Evolutionary conservation across 1,140 invertebrate species (phyloP).

Genomic region (Zeugodacus cucurbitae): DNA sequence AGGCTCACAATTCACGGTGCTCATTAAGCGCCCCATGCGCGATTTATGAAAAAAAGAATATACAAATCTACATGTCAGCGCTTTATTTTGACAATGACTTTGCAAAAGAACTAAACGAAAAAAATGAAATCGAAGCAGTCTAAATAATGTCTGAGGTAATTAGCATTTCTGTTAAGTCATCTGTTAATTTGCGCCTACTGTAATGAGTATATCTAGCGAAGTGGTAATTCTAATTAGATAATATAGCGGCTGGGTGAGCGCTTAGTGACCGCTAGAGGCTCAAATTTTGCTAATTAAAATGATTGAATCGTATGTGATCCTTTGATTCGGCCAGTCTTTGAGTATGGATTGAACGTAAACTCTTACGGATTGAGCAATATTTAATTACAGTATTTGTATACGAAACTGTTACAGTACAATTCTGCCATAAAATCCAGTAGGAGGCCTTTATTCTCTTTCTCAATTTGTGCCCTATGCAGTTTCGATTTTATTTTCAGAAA

Average conservation of each 20-base stretch:
- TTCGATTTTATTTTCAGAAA: no score
- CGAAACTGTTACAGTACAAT: no score
- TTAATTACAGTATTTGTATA: no score
- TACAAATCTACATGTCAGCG: background rate
- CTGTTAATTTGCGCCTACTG: background rate
- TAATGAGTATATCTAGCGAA: background rate
- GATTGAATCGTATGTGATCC: no score
- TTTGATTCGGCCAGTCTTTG: no score
- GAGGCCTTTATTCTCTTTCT: no score
- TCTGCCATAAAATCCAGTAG: no score
- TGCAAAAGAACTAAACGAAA: background rate
- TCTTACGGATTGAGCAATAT: no score
- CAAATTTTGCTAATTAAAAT: background rate
- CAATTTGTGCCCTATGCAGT: no score
- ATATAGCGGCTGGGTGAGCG: background rate
- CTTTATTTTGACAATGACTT: slow-evolving; percentile 12
- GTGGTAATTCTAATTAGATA: background rate
- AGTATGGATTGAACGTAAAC: no score
- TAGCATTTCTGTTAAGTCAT: slow-evolving; percentile 1
- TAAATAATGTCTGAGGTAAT: background rate
- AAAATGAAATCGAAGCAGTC: background rate
- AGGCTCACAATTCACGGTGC: background rate
- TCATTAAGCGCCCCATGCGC: background rate
- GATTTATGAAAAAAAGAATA: background rate
- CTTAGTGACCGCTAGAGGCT: background rate